A percentile compares a stretch with the other conserved stretches of the same genome.
Conservation (phyloP, 2,113 vertebrate genomes). For the Pogona vitticeps region DNA sequence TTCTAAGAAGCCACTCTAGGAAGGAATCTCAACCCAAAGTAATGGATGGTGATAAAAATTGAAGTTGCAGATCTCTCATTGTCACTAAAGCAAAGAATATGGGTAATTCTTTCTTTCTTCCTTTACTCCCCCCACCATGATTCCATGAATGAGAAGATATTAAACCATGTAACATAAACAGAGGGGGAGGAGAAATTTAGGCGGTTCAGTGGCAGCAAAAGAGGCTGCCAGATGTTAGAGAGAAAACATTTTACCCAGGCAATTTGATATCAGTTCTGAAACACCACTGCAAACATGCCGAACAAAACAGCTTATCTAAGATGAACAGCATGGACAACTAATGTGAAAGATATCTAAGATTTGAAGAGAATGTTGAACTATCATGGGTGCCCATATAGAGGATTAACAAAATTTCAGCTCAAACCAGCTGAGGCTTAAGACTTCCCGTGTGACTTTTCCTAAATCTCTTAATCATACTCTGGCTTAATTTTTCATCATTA, state of each 20-base stretch:
- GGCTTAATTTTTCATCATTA: slow-evolving; percentile 26
- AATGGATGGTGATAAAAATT: neutral
- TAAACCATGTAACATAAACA: neutral
- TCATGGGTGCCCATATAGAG: neutral
- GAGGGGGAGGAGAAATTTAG: neutral
- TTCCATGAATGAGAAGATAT: neutral
- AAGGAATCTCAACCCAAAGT: neutral
- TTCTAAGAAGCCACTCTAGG: neutral
- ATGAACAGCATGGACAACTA: neutral
- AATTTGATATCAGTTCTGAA: neutral
- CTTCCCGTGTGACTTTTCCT: neutral
- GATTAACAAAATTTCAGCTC: slow-evolving; percentile 7
- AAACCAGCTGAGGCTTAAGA: neutral
- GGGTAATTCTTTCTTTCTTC: neutral
- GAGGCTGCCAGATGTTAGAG: neutral
- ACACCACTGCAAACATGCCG: neutral
- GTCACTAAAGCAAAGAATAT: neutral
- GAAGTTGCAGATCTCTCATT: neutral
- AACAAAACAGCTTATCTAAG: neutral
- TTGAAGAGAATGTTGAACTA: neutral
- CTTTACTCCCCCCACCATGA: neutral
- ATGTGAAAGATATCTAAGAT: neutral
- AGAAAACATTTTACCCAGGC: neutral
- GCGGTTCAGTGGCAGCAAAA: neutral
- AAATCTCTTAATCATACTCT: slow-evolving; percentile 11